phyloP scores from a whole-genome alignment of 2,888 invertebrate species.

The Pyrgus malvae region DNA sequence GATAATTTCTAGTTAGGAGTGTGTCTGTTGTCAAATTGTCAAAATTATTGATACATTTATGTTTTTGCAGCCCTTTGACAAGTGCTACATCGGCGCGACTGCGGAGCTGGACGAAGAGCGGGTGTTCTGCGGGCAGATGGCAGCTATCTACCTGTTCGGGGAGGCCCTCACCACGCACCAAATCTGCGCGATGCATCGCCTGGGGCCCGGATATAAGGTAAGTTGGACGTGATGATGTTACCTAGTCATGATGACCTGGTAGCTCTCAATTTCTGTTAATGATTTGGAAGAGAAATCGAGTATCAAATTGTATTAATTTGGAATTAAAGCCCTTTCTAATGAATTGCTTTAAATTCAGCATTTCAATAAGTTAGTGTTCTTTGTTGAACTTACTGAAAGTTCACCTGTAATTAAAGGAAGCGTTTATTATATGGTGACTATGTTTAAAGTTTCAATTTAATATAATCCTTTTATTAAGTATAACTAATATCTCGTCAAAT shows the following conservation, averaged over 20 bases:
- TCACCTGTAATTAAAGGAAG: no score
- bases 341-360: no score
- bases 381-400: no score
- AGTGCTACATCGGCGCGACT: conserved; percentile 99
- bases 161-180: conserved; percentile 98
- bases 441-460: no score
- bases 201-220: conserved; percentile 99
- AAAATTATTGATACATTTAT: neutral
- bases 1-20: no score
- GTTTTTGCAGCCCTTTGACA: conserved; percentile 94
- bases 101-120: conserved; percentile 98
- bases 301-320: neutral
- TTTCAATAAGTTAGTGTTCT: no score
- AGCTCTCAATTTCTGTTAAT: neutral
- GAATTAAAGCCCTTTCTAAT: neutral
- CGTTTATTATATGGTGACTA: no score
- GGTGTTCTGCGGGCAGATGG: conserved; percentile 99
- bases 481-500: no score
- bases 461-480: no score
- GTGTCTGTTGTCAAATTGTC: neutral
- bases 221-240: neutral
- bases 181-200: conserved; percentile 98
- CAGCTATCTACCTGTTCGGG: conserved; percentile 98
- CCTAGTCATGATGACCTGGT: neutral
- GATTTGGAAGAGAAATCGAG: no score